Evolutionary conservation across 2,113 vertebrate genomes (phyloP), one percentile per base, ranked within the genome.

Genomic region (Chinchilla lanigera): DNA sequence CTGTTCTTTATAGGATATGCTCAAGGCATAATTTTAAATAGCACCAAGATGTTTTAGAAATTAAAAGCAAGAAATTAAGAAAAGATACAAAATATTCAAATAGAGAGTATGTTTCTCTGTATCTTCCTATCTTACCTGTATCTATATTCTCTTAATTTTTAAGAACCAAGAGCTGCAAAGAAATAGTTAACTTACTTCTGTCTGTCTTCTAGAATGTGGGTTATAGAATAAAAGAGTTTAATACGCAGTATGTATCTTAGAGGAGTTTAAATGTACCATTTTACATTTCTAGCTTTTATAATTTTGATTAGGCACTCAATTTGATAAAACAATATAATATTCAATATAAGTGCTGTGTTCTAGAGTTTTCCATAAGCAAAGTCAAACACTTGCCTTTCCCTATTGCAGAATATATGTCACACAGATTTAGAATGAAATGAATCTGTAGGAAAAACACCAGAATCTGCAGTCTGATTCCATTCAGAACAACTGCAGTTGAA

Each of bases 11-110:
- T 2, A 85, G n/a, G 28, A 13, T 12, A 60, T 77, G 14, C 12
- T n/a, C 77, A 95, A 93, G 71, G 8, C 0, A 84, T 16, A 56
- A 6, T 93, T 71, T 54, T 22, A 95, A 97, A 94, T 73, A 84
- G 30, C n/a, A 75, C 10, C 41, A 35, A 50, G 78, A 89, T 89
- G 24, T 7, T 63, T 71, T 24, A 47, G 5, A 67, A 22, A 58
- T 56, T 14, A 33, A 88, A 86, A 56, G 0, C 14, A 96, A 85
- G 52, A 71, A 20, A 38, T 24, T 20, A 71, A 71, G 6, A 14
- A 90, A 73, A 5, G 3, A 35, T 30, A 54, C 5, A 65, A 75
- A 92, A 90, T 8, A 56, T 4, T 3, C 4, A 16, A 67, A 50
- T 3, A 85, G 24, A 41, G 69, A n/a, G 3, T 35, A 38, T 10